Percentiles rank a stretch among this genome's conserved stretches.
Conservation (phyloP, 2,888 invertebrate genomes). For the Ptychoptera albimana region DNA sequence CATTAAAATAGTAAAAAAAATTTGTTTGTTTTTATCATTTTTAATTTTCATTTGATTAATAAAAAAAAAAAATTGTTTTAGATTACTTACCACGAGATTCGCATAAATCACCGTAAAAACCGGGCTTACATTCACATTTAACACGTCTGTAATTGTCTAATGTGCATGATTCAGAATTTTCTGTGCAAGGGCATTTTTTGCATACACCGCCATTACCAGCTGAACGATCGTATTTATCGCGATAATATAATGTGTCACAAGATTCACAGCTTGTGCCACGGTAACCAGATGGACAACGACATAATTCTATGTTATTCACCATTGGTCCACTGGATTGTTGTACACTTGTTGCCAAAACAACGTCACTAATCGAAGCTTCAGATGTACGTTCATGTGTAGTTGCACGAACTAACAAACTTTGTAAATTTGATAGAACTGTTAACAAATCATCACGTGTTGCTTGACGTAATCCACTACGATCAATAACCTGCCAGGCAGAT, state of each 20-base stretch:
- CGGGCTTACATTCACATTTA: constrained; percentile 52
- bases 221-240: constrained; percentile 44
- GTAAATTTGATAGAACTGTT: constrained; percentile 66
- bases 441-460: constrained; percentile 71
- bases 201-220: constrained; percentile 25
- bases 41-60: background rate
- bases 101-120: constrained; percentile 50
- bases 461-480: constrained; percentile 34
- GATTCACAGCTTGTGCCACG: constrained; percentile 69
- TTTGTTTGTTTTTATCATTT: no score
- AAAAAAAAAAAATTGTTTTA: background rate
- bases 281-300: constrained; percentile 69
- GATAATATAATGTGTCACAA: constrained; percentile 56
- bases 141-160: constrained; percentile 39
- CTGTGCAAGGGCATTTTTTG: constrained; percentile 55
- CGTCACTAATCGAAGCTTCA: constrained; percentile 51
- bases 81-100: constrained; percentile 37
- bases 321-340: constrained; percentile 42
- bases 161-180: constrained; percentile 49
- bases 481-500: constrained; percentile 44
- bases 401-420: constrained; percentile 70
- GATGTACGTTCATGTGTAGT: constrained; percentile 30
- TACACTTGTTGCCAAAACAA: constrained; percentile 72
- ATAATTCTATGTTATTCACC: constrained; percentile 70
- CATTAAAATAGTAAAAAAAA: no score